Evolutionary conservation across 2,888 invertebrate species (phyloP).

Genomic region (Rutpela maculata): DNA sequence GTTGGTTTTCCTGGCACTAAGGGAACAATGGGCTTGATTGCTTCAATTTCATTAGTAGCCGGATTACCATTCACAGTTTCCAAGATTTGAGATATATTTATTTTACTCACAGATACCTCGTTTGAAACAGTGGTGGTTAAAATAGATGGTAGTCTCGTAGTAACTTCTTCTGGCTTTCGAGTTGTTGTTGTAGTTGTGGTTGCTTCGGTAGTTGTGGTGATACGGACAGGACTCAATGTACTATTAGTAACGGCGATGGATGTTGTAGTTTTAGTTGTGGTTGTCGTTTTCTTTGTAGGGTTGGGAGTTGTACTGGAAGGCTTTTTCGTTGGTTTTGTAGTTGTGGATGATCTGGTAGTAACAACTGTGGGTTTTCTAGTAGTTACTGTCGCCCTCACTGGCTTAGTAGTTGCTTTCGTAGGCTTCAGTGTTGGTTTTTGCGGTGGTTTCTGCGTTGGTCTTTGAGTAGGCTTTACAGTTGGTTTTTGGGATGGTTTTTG

Average conservation of each 20-base stretch:
- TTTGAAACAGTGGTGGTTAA: conserved; percentile 59
- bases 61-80: conserved; percentile 61
- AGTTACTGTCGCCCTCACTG: conserved; percentile 58
- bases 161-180: conserved; percentile 38
- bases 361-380: conserved; percentile 55
- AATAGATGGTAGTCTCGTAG: conserved; percentile 48
- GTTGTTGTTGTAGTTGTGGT: conserved; percentile 59
- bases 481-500: conserved; percentile 38
- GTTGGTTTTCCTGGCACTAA: conserved; percentile 61
- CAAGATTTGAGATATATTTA: conserved; percentile 59
- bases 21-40: conserved; percentile 55
- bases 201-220: conserved; percentile 57
- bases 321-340: conserved; percentile 63
- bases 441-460: conserved; percentile 64
- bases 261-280: conserved; percentile 56
- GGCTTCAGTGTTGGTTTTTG: conserved; percentile 61
- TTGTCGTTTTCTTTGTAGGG: conserved; percentile 63
- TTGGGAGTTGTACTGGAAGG: conserved; percentile 54
- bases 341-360: conserved; percentile 57
- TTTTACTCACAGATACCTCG: conserved; percentile 55
- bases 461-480: conserved; percentile 46
- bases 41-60: conserved; percentile 62
- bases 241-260: conserved; percentile 24
- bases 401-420: conserved; percentile 54
- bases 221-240: conserved; percentile 17